Evolutionary conservation across 2,113 vertebrate genomes (phyloP), one percentile per base, ranked within the genome.

Genomic region (Castor canadensis): DNA sequence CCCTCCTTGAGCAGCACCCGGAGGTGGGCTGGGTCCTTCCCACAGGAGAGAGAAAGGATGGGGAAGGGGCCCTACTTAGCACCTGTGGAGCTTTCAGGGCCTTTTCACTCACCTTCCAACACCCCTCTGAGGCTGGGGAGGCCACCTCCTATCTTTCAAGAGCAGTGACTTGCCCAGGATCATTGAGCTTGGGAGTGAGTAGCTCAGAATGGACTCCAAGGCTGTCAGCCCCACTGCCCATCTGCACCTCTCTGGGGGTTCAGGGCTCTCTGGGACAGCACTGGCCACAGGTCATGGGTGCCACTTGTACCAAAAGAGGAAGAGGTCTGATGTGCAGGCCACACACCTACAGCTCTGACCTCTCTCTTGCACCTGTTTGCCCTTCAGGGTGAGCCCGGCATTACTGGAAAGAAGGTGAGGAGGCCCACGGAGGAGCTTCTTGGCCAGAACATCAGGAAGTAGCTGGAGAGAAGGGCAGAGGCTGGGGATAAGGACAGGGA

Each of bases 331-430:
- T 47, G 24, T 19, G 43, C 4, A 11, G 40, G 49, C 52, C 47
- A 7, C 6, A 8, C 35, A n/a, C 40, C 58, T 2, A 1, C 26
- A 32, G 32, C 85, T 75, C 62, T 96, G 56, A 94, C 47, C 72
- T 4, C 72, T 94, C 95, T 67, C 85, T 30, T 30, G 35, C 8
- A 56, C 69, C 24, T 38, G 20, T 5, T 67, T 85, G 45, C 93
- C 73, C 77, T 67, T 77, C 95, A 98, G 98, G 98, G 98, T 43
- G 98, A 98, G 43, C 98, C 98, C 0, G 98, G 98, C 6, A 30
- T 96, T 88, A 98, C 97, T 91, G 98, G 98, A 22, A 96, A 95
- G 95, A 98, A 98, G 97, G 98, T 98, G 95, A 98, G 92, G 24
- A 2, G 5, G 5, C 49, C 3, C 13, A 2, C 9, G 9, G 66